Evolutionary conservation across 2,797 vertebrate genomes (phyloP).

Genomic region (Orientallactaga sibirica): DNA sequence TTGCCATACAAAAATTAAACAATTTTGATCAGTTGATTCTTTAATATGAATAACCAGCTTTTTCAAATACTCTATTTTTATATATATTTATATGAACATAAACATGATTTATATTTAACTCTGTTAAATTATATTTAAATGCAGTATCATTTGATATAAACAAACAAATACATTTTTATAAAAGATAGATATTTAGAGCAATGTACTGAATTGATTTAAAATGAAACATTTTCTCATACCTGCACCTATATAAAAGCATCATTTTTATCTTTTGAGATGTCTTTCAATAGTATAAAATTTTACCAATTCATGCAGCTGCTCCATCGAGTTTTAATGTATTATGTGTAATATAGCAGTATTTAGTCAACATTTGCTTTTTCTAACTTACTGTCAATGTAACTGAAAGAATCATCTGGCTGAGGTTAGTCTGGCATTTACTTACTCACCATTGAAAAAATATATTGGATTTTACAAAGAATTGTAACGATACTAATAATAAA

Average conservation of each 20-base stretch:
- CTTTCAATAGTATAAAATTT: conserved; percentile 29
- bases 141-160: conserved; percentile 63
- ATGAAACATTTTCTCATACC: conserved; percentile 70
- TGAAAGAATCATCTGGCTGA: not conserved
- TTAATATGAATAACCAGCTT: conserved; percentile 72
- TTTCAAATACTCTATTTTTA: conserved; percentile 84
- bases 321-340: not conserved
- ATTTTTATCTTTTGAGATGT: conserved; percentile 31
- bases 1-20: conserved; percentile 66
- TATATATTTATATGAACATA: conserved; percentile 84
- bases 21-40: conserved; percentile 73
- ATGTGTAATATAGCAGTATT: not conserved
- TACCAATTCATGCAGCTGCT: not conserved
- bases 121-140: conserved; percentile 81
- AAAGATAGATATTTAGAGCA: conserved; percentile 54
- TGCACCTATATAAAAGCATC: not conserved
- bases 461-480: conserved; percentile 59
- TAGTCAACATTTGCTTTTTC: not conserved
- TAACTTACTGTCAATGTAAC: not conserved
- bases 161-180: conserved; percentile 43
- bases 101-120: conserved; percentile 82
- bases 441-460: conserved; percentile 51
- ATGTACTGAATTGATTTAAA: conserved; percentile 66
- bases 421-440: conserved; percentile 55
- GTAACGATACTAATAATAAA: conserved; percentile 77